A percentile compares a stretch with the other conserved stretches of the same genome.
These are phyloP conservation scores for Euthynnus affinis DNA, from an alignment of 2,797 vertebrate genomes.

Conservation along the genomic window DNA sequence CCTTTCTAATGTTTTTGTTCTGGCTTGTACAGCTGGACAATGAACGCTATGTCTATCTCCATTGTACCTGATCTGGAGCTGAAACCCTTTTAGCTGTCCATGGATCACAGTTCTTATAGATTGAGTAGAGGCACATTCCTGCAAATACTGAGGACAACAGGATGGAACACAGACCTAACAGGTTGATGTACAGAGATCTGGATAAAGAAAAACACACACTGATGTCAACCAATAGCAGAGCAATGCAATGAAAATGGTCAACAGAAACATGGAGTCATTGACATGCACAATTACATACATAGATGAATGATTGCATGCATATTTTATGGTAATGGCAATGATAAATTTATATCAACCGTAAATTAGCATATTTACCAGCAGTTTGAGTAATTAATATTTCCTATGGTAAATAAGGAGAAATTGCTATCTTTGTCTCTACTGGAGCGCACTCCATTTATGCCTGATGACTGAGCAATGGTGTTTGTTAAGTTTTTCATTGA, in stretches of 20 bases:
- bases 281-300: too few species aligned
- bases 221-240: background rate
- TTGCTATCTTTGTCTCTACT: too few species aligned
- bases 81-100: conserved; percentile 88
- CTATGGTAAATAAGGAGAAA: too few species aligned
- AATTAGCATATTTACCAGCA: too few species aligned
- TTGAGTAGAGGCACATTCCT: conserved; percentile 92
- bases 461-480: too few species aligned
- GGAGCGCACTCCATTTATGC: too few species aligned
- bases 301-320: too few species aligned
- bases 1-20: background rate
- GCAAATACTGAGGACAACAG: conserved; percentile 87
- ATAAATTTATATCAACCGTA: too few species aligned
- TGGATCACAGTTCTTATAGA: conserved; percentile 94
- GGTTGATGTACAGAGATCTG: conserved; percentile 94
- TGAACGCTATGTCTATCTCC: fast-evolving
- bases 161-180: conserved; percentile 91
- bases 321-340: background rate
- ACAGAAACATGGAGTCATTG: background rate
- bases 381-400: too few species aligned
- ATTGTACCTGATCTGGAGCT: conserved; percentile 91
- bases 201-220: background rate
- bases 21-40: background rate
- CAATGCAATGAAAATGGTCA: background rate
- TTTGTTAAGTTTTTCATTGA: too few species aligned